Conservation (phyloP, 2,113 vertebrate genomes). For the Papio anubis region DNA sequence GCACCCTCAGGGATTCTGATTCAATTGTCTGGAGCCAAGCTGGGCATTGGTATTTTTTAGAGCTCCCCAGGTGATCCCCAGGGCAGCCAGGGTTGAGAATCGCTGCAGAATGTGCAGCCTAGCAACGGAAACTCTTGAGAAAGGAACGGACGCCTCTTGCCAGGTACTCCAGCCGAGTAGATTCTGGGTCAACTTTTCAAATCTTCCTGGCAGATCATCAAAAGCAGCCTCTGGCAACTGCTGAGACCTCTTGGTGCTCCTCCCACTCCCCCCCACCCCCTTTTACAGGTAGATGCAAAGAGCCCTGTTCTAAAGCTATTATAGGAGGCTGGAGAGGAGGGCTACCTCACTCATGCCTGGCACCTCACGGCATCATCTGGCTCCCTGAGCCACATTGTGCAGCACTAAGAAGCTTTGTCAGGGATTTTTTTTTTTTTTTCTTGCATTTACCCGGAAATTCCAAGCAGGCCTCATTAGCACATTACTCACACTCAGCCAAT, state of each 20-base stretch:
- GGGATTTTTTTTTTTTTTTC: background rate
- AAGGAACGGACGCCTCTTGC: background rate
- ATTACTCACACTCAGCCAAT: background rate
- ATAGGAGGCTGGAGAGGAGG: background rate
- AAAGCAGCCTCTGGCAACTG: background rate
- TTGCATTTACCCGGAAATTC: background rate
- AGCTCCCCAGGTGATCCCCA: background rate
- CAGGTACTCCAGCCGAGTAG: background rate
- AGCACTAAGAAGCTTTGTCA: background rate
- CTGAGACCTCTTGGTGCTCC: background rate
- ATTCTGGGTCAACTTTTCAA: background rate
- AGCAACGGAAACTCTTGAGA: background rate
- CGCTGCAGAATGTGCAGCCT: too few species aligned
- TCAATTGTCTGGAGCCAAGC: background rate
- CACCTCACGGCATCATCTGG: background rate
- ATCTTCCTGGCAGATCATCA: background rate
- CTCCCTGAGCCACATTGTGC: background rate
- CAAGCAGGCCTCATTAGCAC: slow-evolving; percentile 24
- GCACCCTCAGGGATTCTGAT: background rate
- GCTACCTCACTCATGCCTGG: background rate
- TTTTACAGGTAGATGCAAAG: background rate
- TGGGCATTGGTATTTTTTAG: background rate
- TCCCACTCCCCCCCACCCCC: too few species aligned
- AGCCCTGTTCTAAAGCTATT: background rate
- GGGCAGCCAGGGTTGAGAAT: background rate